Conservation (phyloP, 1,140 invertebrate genomes). For the Drosophila tropicalis region DNA sequence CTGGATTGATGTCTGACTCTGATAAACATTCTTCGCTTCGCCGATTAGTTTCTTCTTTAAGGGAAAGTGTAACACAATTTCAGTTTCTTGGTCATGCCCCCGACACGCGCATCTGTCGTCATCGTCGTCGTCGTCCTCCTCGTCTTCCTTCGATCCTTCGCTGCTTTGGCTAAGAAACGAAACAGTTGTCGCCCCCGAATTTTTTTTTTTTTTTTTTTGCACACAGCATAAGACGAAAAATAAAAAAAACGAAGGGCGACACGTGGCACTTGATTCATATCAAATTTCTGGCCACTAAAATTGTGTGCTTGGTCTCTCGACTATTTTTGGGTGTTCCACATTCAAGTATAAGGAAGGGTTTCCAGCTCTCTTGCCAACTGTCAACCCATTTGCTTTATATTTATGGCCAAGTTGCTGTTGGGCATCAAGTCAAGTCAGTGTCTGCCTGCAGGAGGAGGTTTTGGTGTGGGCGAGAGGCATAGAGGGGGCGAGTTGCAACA, state of each 20-base stretch:
- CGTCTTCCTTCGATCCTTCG: constrained; percentile 8
- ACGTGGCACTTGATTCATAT: constrained; percentile 81
- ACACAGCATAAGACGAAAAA: constrained; percentile 17
- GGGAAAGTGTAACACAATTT: constrained; percentile 76
- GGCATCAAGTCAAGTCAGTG: constrained; percentile 35
- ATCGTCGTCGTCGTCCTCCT: constrained; percentile 21
- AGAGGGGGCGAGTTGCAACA: constrained; percentile 50
- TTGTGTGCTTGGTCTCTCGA: constrained; percentile 38
- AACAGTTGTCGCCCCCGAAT: constrained; percentile 42
- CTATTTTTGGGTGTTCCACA: constrained; percentile 71
- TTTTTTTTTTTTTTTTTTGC: constrained; percentile 32
- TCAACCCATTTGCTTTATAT: constrained; percentile 74
- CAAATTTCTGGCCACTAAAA: constrained; percentile 71
- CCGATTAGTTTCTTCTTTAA: constrained; percentile 56
- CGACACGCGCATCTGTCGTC: constrained; percentile 77
- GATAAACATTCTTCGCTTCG: constrained; percentile 64
- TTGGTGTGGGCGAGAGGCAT: background rate
- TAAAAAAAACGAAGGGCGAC: constrained; percentile 47
- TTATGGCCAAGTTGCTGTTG: constrained; percentile 66
- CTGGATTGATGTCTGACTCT: constrained; percentile 52
- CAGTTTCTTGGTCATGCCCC: constrained; percentile 28
- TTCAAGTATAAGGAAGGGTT: constrained; percentile 65
- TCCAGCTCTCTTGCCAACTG: constrained; percentile 65
- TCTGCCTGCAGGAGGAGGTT: background rate
- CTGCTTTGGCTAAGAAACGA: constrained; percentile 15